These are phyloP conservation scores for Podargus strigoides DNA, from an alignment of 2,797 vertebrate genomes.

Conservation along the genomic window DNA sequence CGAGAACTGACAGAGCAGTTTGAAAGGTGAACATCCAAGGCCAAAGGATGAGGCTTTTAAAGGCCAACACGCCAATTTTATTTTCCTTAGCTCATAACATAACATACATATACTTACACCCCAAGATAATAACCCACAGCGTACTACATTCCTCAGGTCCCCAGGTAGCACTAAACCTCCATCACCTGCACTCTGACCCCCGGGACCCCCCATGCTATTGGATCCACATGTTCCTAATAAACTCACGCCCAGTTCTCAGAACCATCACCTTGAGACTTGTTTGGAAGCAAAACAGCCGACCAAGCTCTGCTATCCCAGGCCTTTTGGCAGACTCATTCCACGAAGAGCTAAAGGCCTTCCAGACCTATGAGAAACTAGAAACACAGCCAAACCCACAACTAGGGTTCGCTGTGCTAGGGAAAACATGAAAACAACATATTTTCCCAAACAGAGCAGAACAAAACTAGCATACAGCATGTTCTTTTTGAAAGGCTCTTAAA, in stretches of 20 bases:
- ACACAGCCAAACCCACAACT: not conserved
- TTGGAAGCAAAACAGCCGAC: not conserved
- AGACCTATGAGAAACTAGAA: not conserved
- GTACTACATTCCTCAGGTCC: not conserved
- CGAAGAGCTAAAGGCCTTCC: not conserved
- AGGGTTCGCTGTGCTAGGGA: not conserved
- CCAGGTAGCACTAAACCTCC: fast-evolving
- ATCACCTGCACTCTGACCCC: not conserved
- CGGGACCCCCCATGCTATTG: not conserved
- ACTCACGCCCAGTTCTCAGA: not conserved
- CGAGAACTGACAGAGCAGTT: not conserved
- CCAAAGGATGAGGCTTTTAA: not conserved
- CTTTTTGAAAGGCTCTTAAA: not conserved
- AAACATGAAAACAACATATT: not conserved
- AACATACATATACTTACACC: fast-evolving
- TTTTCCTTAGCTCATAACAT: not conserved
- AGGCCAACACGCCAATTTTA: fast-evolving
- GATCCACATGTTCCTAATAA: not conserved
- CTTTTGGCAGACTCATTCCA: not conserved
- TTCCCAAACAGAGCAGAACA: not conserved
- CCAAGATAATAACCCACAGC: not conserved
- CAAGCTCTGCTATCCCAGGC: not conserved
- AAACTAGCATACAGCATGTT: not conserved
- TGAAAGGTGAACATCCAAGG: not conserved
- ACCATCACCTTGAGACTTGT: not conserved